phyloP scores from a whole-genome alignment of 1,140 invertebrate genomes.

The Tribolium castaneum region DNA sequence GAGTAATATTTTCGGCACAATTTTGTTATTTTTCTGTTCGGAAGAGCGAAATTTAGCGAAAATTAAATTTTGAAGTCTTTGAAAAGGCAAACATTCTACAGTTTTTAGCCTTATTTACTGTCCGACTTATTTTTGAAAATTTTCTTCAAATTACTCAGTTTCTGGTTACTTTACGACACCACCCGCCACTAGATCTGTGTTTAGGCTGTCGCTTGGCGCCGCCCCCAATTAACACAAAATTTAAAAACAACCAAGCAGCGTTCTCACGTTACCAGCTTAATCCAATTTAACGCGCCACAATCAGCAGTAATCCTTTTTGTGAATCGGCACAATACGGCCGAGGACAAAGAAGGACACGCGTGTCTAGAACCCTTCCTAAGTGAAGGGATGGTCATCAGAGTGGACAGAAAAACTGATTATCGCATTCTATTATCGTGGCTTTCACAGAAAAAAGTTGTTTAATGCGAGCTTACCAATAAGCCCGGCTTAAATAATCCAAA shows the following conservation, averaged over 20 bases:
- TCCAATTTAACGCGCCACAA: constrained; percentile 44
- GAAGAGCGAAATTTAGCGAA: too few species aligned
- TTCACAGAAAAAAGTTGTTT: neutral
- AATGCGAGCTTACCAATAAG: neutral
- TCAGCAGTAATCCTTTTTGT: constrained; percentile 45
- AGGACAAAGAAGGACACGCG: constrained; percentile 23
- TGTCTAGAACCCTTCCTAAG: constrained; percentile 25
- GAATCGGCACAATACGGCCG: constrained; percentile 15
- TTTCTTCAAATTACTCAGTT: too few species aligned
- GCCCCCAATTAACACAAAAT: constrained; percentile 36
- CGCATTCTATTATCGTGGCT: neutral
- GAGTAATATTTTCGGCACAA: too few species aligned
- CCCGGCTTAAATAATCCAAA: neutral
- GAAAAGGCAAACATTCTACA: too few species aligned
- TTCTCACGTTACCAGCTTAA: constrained; percentile 43
- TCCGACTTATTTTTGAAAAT: too few species aligned
- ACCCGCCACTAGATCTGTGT: constrained; percentile 47
- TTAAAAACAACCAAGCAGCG: constrained; percentile 31
- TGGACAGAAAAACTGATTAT: constrained; percentile 28
- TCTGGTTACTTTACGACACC: constrained; percentile 36
- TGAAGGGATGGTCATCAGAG: constrained; percentile 2
- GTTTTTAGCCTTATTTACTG: too few species aligned
- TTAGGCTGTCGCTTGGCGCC: constrained; percentile 39
- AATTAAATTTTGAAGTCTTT: too few species aligned
- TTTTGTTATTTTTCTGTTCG: too few species aligned